phyloP scores from a whole-genome alignment of 2,888 invertebrate genomes.

The Habroteleia sp. region DNA sequence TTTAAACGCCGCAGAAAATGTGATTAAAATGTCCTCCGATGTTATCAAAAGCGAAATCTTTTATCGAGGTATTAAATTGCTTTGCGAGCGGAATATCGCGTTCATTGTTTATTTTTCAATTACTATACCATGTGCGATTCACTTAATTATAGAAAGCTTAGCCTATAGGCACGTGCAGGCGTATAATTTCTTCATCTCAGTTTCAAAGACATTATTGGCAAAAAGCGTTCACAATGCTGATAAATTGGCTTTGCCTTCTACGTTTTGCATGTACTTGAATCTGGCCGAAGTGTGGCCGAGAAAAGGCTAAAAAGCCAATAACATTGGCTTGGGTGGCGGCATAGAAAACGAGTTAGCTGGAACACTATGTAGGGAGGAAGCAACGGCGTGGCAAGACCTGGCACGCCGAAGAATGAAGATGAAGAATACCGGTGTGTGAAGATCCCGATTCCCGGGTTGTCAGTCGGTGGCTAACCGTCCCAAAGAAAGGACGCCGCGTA shows the following conservation, averaged over 20 bases:
- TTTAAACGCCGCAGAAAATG: no score
- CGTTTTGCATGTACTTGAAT: constrained; percentile 45
- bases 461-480: constrained; percentile 80
- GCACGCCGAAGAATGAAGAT: constrained; percentile 77
- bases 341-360: constrained; percentile 59
- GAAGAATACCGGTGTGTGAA: constrained; percentile 78
- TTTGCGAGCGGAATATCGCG: background rate
- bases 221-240: constrained; percentile 40
- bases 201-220: constrained; percentile 3
- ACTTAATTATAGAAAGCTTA: constrained; percentile 15
- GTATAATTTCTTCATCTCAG: constrained; percentile 22
- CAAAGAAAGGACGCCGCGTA: constrained; percentile 71
- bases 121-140: background rate
- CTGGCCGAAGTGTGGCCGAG: constrained; percentile 48
- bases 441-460: constrained; percentile 74
- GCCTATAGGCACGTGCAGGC: constrained; percentile 8
- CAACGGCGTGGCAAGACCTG: constrained; percentile 49
- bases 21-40: background rate
- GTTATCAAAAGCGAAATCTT: background rate
- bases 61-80: background rate
- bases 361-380: constrained; percentile 62
- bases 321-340: constrained; percentile 36
- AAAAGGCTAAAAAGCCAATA: constrained; percentile 50
- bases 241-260: constrained; percentile 35
- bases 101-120: background rate